Base-by-base conservation (phyloP, 2,888 invertebrate species). In the Heliconius charithonia region DNA sequence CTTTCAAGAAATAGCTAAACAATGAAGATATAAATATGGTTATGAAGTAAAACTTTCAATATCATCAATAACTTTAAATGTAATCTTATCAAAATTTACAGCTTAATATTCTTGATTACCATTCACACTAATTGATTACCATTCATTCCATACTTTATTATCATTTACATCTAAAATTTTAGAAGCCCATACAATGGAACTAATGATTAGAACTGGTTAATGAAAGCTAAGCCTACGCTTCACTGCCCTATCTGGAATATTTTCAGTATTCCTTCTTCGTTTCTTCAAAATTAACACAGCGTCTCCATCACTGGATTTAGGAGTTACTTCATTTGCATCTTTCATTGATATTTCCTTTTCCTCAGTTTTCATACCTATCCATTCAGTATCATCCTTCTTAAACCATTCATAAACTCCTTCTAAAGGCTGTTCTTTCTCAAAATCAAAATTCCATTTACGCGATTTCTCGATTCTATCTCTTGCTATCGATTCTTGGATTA, bases 361-460 rank as follows among this genome's bases (percentile, higher is more conserved):
- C 10, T 83, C 82, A 51, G 76, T 56, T n/a, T 79, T 83, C 13
- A 86, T 79, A 0, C 87, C 87, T 3, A 90, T 81, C 89, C 90
- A 91, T 22, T 85, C 84, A 3, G 84, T 77, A 9, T 69, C 80
- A 7, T 81, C 84, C n/a, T 83, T 83, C 2, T 79, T 82, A 29
- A 81, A 90, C 96, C 96, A 96, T 78, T 92, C 88, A 83, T 92
- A 96, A 10, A 86, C 87, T 1, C 96, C 96, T 73, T 87, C 85
- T 59, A 91, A 77, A 4, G 92, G 87, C 1, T 87, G 84, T 80
- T 95, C 96, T 2, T 93, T 95, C 79, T 88, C 89, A 76, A 96
- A 95, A 86, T 96, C 96, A 72, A 96, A 96, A 83, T 96, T 96
- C 93, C 95, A 96, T 81, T 91, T 93, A 25, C 87, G 83, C 62